These are phyloP conservation scores for Callipepla californica DNA, from an alignment of 2,113 vertebrate species.

Conservation along the genomic window DNA sequence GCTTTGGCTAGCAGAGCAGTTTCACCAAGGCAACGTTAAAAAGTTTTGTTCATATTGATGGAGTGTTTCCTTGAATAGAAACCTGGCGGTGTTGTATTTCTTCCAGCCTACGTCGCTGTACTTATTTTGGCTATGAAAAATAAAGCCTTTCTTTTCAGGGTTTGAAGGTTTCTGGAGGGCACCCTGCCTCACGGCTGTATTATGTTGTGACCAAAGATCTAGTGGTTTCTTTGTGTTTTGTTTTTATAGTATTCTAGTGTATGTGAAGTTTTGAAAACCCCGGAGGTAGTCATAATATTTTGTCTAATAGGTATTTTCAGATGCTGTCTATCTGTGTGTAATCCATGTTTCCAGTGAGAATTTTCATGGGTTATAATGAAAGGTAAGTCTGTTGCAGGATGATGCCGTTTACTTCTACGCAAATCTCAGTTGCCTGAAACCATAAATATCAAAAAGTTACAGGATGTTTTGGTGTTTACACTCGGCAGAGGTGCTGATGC, in stretches of 20 bases:
- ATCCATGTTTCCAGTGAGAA: neutral
- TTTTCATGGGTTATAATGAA: neutral
- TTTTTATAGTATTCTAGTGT: neutral
- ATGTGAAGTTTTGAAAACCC: neutral
- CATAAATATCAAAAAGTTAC: neutral
- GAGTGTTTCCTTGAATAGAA: neutral
- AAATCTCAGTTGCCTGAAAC: neutral
- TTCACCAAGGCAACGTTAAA: constrained; percentile 37
- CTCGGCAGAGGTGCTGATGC: neutral
- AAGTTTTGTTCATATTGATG: constrained; percentile 25
- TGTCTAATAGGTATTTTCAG: neutral
- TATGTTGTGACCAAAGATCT: neutral
- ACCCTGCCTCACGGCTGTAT: neutral
- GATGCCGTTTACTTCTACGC: neutral
- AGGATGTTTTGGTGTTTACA: neutral
- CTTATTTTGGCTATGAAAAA: constrained; percentile 11
- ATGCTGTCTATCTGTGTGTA: neutral
- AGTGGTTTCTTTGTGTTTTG: neutral
- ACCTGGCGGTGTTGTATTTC: constrained; percentile 8
- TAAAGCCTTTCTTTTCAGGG: neutral
- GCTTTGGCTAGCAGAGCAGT: neutral
- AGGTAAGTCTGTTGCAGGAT: neutral
- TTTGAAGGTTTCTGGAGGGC: neutral
- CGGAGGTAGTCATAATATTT: neutral
- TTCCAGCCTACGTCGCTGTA: neutral